phyloP scores from a whole-genome alignment of 2,888 invertebrate genomes.

The Slavum lentiscoides region DNA sequence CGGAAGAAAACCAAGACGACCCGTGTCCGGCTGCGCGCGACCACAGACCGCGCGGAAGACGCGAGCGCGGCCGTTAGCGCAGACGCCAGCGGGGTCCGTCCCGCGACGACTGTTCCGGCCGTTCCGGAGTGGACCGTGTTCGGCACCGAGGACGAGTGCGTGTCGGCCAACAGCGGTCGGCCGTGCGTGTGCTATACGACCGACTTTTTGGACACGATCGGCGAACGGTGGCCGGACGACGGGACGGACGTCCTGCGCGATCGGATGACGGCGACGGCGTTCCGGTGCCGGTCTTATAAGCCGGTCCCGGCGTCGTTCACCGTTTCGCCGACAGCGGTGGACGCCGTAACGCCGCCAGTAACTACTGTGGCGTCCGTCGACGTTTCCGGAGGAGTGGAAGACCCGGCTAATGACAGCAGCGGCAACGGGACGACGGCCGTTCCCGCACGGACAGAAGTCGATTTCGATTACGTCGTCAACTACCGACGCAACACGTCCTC shows the following conservation, averaged over 20 bases:
- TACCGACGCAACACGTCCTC: neutral
- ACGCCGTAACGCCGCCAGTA: neutral
- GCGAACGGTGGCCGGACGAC: neutral
- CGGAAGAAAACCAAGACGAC: neutral
- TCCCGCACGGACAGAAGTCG: neutral
- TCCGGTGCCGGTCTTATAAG: constrained; percentile 14
- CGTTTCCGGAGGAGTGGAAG: no score
- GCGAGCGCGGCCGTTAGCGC: neutral
- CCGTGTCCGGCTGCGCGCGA: neutral
- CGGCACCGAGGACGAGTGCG: neutral
- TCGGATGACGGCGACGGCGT: no score
- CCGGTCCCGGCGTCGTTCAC: constrained; percentile 1
- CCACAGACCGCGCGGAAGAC: neutral
- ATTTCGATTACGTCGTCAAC: constrained; percentile 1
- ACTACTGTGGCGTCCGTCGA: no score
- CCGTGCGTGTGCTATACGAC: constrained; percentile 17
- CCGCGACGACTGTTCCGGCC: no score
- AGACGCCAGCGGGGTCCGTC: neutral
- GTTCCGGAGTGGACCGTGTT: neutral
- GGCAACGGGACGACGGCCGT: neutral
- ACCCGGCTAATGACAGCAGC: no score
- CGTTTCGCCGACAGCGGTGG: neutral
- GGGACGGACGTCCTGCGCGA: neutral
- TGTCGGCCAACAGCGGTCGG: constrained; percentile 1
- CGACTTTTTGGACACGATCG: constrained; percentile 8